Evolutionary conservation across 2,888 invertebrate species (phyloP).

Genomic region (Cheilosia impressa): DNA sequence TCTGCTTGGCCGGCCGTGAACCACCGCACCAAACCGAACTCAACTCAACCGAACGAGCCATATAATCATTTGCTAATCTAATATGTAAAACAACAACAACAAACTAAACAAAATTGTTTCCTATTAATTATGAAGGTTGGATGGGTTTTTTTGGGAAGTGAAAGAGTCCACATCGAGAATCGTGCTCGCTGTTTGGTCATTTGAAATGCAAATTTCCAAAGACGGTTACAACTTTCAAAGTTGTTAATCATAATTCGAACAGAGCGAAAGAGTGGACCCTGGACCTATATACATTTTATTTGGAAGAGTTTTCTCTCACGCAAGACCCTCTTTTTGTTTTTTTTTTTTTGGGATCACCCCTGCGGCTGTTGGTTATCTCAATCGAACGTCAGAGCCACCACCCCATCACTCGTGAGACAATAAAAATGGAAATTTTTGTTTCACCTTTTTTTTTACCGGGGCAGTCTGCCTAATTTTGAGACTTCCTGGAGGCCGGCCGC

Average conservation of each 20-base stretch:
- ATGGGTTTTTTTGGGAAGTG: slow-evolving; percentile 1
- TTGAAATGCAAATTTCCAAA: slow-evolving; percentile 72
- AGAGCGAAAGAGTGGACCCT: background rate
- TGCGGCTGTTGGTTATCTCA: slow-evolving; percentile 59
- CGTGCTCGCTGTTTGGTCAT: slow-evolving; percentile 43
- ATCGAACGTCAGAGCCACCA: slow-evolving; percentile 72
- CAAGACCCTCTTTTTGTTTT: slow-evolving; percentile 13
- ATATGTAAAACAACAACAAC: slow-evolving; percentile 53
- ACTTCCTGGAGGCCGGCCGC: slow-evolving; percentile 23
- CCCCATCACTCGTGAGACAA: slow-evolving; percentile 74
- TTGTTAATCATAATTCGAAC: slow-evolving; percentile 38
- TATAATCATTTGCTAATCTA: slow-evolving; percentile 74
- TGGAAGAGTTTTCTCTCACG: slow-evolving; percentile 16
- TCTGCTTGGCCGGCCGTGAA: slow-evolving; percentile 61
- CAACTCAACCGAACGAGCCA: slow-evolving; percentile 69
- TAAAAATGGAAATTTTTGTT: slow-evolving; percentile 71
- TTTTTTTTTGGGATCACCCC: background rate
- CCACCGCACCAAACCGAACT: slow-evolving; percentile 34
- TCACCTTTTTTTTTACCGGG: slow-evolving; percentile 22
- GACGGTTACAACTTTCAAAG: slow-evolving; percentile 15
- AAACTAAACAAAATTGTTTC: slow-evolving; percentile 25
- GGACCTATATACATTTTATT: background rate
- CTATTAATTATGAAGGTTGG: slow-evolving; percentile 28
- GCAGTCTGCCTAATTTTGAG: slow-evolving; percentile 39
- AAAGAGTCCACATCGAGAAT: background rate